Conservation (phyloP, 2,888 invertebrate genomes). For the Allophyes oxyacanthae region DNA sequence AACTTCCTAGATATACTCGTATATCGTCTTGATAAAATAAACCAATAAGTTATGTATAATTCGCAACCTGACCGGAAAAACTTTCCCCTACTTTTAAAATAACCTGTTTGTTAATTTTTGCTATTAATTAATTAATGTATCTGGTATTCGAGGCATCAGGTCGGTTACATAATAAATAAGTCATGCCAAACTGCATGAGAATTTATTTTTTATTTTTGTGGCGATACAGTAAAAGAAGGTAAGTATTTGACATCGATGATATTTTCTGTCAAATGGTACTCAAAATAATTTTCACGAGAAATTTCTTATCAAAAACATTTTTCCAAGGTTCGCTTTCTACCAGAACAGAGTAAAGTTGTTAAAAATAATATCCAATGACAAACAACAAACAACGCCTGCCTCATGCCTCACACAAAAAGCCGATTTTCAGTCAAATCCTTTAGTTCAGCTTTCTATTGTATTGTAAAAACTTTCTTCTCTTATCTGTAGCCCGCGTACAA, state of each 20-base stretch:
- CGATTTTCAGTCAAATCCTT: slow-evolving; percentile 42
- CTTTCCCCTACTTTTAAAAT: slow-evolving; percentile 1
- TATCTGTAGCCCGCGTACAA: not conserved
- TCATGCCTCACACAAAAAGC: slow-evolving; percentile 7
- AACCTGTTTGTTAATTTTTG: slow-evolving; percentile 10
- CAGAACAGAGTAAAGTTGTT: too few relatives aligned
- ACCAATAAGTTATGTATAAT: too few relatives aligned
- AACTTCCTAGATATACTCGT: too few relatives aligned
- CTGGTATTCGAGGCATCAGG: not conserved
- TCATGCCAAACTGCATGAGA: not conserved
- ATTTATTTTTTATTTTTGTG: too few relatives aligned
- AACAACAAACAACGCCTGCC: slow-evolving; percentile 10
- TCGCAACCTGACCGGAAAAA: not conserved
- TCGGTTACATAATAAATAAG: not conserved
- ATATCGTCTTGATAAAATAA: too few relatives aligned
- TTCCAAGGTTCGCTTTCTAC: too few relatives aligned
- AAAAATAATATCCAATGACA: slow-evolving; percentile 3
- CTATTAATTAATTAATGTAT: slow-evolving; percentile 4
- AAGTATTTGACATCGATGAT: too few relatives aligned
- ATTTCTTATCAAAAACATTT: too few relatives aligned
- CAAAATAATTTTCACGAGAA: too few relatives aligned
- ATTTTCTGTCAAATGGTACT: too few relatives aligned
- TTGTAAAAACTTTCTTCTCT: slow-evolving; percentile 36
- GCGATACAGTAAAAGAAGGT: too few relatives aligned
- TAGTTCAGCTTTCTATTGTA: slow-evolving; percentile 50